A percentile compares a stretch with the other conserved stretches of the same genome.
Conservation (phyloP, 53 echinoderm and acorn worm genomes). For the Apostichopus leukothele region DNA sequence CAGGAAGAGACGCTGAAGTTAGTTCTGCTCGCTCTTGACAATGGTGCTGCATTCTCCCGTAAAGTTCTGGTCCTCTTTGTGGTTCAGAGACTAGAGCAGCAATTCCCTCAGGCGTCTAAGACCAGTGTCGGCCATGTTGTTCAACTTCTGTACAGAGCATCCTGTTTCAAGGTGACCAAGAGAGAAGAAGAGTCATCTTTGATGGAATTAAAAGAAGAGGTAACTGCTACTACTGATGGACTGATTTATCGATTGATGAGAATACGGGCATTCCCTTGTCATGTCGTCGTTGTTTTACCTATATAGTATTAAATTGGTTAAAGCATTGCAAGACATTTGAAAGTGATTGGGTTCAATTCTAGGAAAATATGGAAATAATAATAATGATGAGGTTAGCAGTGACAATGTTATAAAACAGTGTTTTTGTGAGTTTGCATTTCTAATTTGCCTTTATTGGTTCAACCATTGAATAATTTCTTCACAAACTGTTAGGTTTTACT, state of each 20-base stretch:
- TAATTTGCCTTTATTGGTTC: too few species aligned
- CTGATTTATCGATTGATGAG: not conserved
- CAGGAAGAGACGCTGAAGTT: conserved; percentile 94
- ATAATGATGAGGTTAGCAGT: too few species aligned
- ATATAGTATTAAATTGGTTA: too few species aligned
- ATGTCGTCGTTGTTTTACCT: too few species aligned
- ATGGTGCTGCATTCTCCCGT: conserved; percentile 92
- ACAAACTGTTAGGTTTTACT: too few species aligned
- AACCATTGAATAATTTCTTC: too few species aligned
- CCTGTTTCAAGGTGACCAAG: conserved; percentile 97
- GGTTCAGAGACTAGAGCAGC: conserved; percentile 90
- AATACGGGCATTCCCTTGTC: not conserved
- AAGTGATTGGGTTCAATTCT: too few species aligned
- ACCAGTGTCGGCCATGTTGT: conserved; percentile 98
- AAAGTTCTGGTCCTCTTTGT: conserved; percentile 98
- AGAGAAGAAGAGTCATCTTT: conserved; percentile 94
- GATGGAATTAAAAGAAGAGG: conserved; percentile 99
- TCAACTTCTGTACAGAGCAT: conserved; percentile 91
- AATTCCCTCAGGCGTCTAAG: conserved; percentile 97
- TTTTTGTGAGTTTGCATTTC: too few species aligned
- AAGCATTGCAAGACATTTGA: too few species aligned
- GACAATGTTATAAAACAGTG: too few species aligned
- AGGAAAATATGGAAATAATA: too few species aligned
- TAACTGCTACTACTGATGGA: not conserved
- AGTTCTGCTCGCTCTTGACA: conserved; percentile 88